Evolutionary conservation across 2,888 invertebrate genomes (phyloP).

Genomic region (Lasioglossum calceatum): DNA sequence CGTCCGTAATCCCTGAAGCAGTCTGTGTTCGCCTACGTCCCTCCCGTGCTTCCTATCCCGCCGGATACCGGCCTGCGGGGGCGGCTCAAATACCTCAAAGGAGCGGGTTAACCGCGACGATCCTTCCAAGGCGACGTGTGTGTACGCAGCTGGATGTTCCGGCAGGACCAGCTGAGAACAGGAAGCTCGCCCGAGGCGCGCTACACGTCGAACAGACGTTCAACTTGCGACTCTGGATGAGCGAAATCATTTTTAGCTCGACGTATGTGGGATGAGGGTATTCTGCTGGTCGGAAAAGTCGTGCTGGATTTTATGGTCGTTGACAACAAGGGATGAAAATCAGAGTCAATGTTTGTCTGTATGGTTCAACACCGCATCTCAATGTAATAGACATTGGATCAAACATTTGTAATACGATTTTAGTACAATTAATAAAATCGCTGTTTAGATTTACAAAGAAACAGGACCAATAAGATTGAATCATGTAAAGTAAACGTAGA

Average conservation of each 20-base stretch:
- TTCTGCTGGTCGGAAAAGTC: not conserved
- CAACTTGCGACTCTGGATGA: not conserved
- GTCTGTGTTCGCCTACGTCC: conserved; percentile 32
- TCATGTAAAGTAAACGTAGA: no score
- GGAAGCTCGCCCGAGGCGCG: conserved; percentile 16
- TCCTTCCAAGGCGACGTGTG: not conserved
- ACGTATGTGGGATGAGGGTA: not conserved
- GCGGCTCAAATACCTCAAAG: conserved; percentile 66
- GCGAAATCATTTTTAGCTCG: not conserved
- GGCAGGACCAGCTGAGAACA: not conserved
- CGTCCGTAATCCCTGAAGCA: conserved; percentile 60
- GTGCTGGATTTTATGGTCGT: not conserved
- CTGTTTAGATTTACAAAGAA: no score
- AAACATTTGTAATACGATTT: not conserved
- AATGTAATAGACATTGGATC: not conserved
- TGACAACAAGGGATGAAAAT: not conserved
- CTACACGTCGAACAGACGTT: not conserved
- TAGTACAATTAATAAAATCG: not conserved
- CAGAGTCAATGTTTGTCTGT: not conserved
- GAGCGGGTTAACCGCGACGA: conserved; percentile 57
- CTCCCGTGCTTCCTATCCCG: conserved; percentile 25
- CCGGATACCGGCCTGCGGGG: conserved; percentile 47
- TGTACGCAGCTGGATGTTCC: conserved; percentile 46
- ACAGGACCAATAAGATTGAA: no score
- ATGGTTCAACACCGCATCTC: no score